Conservation (phyloP, 2,797 vertebrate genomes). For the Tragopan temminckii region DNA sequence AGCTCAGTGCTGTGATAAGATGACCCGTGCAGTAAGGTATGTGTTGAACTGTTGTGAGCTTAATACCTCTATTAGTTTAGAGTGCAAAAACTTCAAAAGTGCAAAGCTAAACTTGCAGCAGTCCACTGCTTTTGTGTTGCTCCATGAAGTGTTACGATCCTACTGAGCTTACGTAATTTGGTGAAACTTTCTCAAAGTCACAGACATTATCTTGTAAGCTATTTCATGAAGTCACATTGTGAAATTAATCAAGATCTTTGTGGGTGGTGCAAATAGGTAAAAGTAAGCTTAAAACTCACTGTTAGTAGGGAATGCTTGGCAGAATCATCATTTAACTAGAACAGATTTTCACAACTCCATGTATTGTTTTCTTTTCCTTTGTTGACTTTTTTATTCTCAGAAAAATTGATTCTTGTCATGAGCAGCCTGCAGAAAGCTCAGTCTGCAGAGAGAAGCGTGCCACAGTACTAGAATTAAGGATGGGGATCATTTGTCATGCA, state of each 20-base stretch:
- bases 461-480: too few relatives aligned
- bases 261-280: background rate
- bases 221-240: background rate
- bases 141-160: background rate
- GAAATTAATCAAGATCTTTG: background rate
- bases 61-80: background rate
- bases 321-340: background rate
- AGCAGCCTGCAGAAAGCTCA: background rate
- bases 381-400: background rate
- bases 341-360: background rate
- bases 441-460: background rate
- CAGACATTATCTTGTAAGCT: background rate
- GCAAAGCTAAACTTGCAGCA: background rate
- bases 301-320: background rate
- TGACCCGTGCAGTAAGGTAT: background rate
- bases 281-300: background rate
- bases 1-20: background rate
- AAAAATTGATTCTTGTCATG: background rate
- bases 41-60: background rate
- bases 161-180: background rate
- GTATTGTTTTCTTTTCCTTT: background rate
- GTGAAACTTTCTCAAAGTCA: background rate
- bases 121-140: background rate
- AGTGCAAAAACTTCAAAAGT: background rate
- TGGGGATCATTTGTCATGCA: background rate